phyloP scores from a whole-genome alignment of 2,888 invertebrate species.

The Sicus ferrugineus region DNA sequence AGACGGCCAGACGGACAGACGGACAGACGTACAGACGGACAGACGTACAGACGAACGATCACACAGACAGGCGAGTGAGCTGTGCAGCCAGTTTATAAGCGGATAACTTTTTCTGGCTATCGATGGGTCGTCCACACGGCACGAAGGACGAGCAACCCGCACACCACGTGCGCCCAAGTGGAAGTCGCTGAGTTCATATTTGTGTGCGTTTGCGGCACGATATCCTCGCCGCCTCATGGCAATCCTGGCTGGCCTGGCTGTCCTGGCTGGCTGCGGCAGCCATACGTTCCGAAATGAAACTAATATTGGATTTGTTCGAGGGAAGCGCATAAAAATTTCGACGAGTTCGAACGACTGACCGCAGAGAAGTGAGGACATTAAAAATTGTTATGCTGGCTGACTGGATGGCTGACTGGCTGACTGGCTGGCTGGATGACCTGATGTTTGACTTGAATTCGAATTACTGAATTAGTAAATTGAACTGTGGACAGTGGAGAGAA shows the following conservation, averaged over 20 bases:
- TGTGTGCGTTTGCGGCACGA: too few species aligned
- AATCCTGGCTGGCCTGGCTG: not conserved
- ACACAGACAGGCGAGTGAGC: not conserved
- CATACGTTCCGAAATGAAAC: constrained; percentile 14
- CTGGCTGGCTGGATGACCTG: not conserved
- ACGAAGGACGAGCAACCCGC: constrained; percentile 1
- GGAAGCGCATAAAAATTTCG: constrained; percentile 25
- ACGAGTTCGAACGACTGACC: not conserved
- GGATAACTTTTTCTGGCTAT: not conserved
- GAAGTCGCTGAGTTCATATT: constrained; percentile 20
- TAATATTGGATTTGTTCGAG: constrained; percentile 27
- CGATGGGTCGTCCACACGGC: not conserved
- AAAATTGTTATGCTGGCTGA: not conserved
- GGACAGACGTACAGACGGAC: not conserved
- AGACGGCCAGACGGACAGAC: not conserved
- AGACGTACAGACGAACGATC: too few species aligned
- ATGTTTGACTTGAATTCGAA: not conserved
- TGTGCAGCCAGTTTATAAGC: constrained; percentile 27
- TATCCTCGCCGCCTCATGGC: too few species aligned
- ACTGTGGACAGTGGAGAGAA: not conserved
- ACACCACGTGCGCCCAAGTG: constrained; percentile 5
- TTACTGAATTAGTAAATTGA: not conserved
- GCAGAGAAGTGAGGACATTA: not conserved
- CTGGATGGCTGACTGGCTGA: not conserved
- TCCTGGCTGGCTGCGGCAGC: not conserved